Conservation (phyloP, 2,113 vertebrate genomes). For the Cyprinodon brontotheroides region DNA sequence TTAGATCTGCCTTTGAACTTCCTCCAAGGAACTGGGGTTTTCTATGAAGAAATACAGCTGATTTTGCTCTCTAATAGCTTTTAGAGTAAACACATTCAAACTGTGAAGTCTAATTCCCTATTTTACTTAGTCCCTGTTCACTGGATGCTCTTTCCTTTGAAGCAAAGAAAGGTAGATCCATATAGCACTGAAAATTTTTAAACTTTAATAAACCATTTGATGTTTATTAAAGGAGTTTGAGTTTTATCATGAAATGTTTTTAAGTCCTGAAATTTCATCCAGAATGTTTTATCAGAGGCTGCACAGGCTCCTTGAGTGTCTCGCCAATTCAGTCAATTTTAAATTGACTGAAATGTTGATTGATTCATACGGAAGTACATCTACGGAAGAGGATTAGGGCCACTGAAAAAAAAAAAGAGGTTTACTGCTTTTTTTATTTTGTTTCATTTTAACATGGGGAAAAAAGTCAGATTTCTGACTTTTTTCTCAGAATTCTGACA, state of each 20-base stretch:
- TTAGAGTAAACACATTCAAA: conserved; percentile 54
- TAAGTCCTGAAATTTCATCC: conserved; percentile 8
- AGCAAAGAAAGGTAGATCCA: conserved; percentile 47
- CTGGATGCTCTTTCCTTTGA: conserved; percentile 52
- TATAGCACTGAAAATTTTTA: conserved; percentile 32
- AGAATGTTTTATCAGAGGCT: conserved; percentile 57
- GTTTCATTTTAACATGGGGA: no score
- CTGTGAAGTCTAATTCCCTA: conserved; percentile 59
- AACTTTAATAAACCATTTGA: conserved; percentile 42
- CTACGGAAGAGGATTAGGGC: no score
- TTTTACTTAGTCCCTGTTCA: conserved; percentile 51
- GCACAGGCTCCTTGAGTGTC: conserved; percentile 45
- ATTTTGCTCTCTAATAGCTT: conserved; percentile 56
- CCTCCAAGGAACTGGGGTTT: conserved; percentile 18
- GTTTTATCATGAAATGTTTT: conserved; percentile 57
- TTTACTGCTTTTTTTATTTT: no score
- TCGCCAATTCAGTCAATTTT: conserved; percentile 32
- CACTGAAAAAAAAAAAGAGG: no score
- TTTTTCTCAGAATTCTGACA: no score
- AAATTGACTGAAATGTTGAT: conserved; percentile 46
- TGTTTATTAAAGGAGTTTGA: conserved; percentile 40
- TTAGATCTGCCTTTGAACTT: conserved; percentile 23
- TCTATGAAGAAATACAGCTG: conserved; percentile 31
- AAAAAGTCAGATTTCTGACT: no score
- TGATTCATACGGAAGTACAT: conserved; percentile 16